Evolutionary conservation across 2,888 invertebrate species (phyloP), one percentile per base, ranked within the genome.

Genomic region (Caenorhabditis afra): DNA sequence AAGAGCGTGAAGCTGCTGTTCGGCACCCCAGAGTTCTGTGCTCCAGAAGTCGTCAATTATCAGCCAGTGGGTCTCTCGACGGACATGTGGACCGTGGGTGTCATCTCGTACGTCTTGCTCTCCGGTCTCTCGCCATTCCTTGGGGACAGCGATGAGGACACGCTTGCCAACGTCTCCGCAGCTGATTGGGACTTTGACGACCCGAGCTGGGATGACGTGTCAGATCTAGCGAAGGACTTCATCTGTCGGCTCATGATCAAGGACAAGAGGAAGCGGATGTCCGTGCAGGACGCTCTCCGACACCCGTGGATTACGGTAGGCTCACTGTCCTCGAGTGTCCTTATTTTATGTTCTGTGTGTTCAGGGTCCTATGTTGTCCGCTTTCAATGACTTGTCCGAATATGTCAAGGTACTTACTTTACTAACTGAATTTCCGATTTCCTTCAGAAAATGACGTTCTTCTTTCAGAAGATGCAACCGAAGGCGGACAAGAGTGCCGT

Each of bases 51-150:
- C 70, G 90, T 91, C 84, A 91, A 90, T 85, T 91, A 90, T 79
- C 89, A 91, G 70, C 90, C 91, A 14, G 91, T 91, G 52, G 91
- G 91, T 57, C 90, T 91, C 81, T 87, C 90, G 39, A 91, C 91
- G 7, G 92, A 92, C 83, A 91, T 92, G 91, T 92, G 92, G 92
- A 91, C 91, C n/a, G 88, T 91, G 11, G 92, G 92, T 58, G 91
- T 91, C 4, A 90, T 91, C 47, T 87, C 91, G 37, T 91, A 91
- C 84, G 91, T 91, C 41, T 85, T 91, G 91, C 71, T 98, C 87
- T 97, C 97, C 39, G 98, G 98, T 5, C 92, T 99, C 76, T 98
- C 97, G 7, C 98, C 98, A 14, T 99, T 99, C 92, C 96, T 98
- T 95, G 98, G 98, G 1, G 95, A 96, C 90, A 96, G 95, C 55